Evolutionary conservation across 2,888 invertebrate species (phyloP).

Genomic region (Mactromeris polynyma): DNA sequence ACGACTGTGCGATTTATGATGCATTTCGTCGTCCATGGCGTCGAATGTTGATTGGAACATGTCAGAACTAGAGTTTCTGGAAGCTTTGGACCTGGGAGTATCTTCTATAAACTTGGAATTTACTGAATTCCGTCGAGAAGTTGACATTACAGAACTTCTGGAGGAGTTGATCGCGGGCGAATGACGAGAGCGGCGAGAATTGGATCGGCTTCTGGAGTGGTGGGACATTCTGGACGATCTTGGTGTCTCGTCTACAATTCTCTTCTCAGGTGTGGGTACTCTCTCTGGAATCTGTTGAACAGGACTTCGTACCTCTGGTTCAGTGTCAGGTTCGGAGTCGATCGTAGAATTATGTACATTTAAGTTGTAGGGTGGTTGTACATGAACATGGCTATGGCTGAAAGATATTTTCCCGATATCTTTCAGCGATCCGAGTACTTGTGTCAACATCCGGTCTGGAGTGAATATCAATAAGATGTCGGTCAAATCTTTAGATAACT

Average conservation of each 20-base stretch:
- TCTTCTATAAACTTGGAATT: constrained; percentile 47
- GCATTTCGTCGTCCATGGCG: constrained; percentile 33
- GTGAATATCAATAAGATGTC: constrained; percentile 71
- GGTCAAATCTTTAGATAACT: constrained; percentile 61
- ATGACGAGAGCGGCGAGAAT: constrained; percentile 48
- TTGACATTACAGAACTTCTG: constrained; percentile 19
- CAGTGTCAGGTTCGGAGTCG: constrained; percentile 50
- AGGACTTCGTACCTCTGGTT: constrained; percentile 35
- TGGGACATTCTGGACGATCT: constrained; percentile 66
- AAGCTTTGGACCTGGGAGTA: constrained; percentile 58
- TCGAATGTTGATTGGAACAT: constrained; percentile 53
- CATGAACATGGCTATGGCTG: constrained; percentile 69
- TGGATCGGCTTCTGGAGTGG: constrained; percentile 39
- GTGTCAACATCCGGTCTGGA: constrained; percentile 63
- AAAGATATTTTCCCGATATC: constrained; percentile 69
- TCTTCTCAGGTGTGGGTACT: not conserved
- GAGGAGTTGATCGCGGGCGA: constrained; percentile 52
- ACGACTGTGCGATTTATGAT: constrained; percentile 22
- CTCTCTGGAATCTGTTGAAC: constrained; percentile 29
- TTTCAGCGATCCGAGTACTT: constrained; percentile 62
- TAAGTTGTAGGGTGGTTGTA: constrained; percentile 72
- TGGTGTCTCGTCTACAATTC: constrained; percentile 62
- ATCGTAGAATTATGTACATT: constrained; percentile 43
- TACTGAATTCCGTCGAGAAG: constrained; percentile 33
- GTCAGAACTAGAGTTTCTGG: constrained; percentile 52